Conservation (phyloP, 2,113 vertebrate genomes). For the Paracanthobrama guichenoti region DNA sequence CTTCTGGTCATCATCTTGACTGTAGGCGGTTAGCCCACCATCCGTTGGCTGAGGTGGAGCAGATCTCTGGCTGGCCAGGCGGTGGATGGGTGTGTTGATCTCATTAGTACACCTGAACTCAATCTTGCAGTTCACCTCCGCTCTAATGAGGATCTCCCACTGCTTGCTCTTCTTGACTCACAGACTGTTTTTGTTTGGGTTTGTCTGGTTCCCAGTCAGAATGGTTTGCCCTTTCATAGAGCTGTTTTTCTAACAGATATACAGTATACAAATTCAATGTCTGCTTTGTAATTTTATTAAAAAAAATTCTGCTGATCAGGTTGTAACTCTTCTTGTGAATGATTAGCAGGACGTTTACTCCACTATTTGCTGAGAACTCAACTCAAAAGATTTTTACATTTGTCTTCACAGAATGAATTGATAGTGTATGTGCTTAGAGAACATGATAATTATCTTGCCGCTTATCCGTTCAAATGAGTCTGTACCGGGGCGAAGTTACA, state of each 20-base stretch:
- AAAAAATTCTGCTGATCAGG: no score
- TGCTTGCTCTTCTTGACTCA: slow-evolving; percentile 41
- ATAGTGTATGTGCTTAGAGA: slow-evolving; percentile 1
- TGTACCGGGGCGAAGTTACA: slow-evolving; percentile 8
- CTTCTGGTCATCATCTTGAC: slow-evolving; percentile 22
- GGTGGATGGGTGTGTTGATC: slow-evolving; percentile 42
- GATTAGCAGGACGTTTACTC: background rate
- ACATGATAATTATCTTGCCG: slow-evolving; percentile 30
- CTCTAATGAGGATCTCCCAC: slow-evolving; percentile 55
- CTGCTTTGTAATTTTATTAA: background rate
- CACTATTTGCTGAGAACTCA: background rate
- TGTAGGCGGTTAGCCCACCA: slow-evolving; percentile 31
- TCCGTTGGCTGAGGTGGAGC: slow-evolving; percentile 17
- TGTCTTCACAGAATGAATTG: background rate
- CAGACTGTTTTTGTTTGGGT: slow-evolving; percentile 39
- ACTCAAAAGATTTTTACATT: background rate
- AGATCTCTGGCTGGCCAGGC: slow-evolving; percentile 14
- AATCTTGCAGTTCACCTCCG: slow-evolving; percentile 20
- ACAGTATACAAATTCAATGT: background rate
- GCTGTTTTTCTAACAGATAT: slow-evolving; percentile 10
- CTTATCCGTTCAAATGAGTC: slow-evolving; percentile 13
- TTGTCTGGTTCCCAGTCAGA: background rate
- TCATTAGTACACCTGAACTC: slow-evolving; percentile 52
- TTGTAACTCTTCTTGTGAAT: background rate
- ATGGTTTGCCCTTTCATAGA: background rate